Percentiles rank a stretch among this genome's conserved stretches.
Evolutionary conservation across 2,113 vertebrate genomes (phyloP).

Genomic region (Holacanthus passer): DNA sequence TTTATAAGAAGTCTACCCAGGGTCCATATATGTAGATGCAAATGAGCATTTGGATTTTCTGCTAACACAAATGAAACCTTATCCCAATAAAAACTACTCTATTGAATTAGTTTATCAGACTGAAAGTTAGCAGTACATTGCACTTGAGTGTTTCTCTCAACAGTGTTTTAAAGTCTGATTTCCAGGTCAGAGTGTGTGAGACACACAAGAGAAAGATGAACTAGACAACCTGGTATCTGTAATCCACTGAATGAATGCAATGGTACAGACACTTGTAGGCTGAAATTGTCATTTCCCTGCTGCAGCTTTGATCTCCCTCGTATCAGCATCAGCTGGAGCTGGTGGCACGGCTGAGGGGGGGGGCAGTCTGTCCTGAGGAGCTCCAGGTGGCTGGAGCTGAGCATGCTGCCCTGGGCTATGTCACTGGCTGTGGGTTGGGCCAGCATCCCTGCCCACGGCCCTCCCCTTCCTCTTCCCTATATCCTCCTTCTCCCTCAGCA

Average conservation of each 20-base stretch:
- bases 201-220: slow-evolving; percentile 11
- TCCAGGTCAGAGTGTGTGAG: background rate
- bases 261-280: slow-evolving; percentile 86
- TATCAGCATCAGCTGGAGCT: slow-evolving; percentile 87
- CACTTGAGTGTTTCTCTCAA: background rate
- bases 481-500: slow-evolving; percentile 86
- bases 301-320: slow-evolving; percentile 86
- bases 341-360: slow-evolving; percentile 87
- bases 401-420: slow-evolving; percentile 79
- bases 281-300: slow-evolving; percentile 85
- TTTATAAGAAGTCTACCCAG: background rate
- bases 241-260: slow-evolving; percentile 87
- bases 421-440: slow-evolving; percentile 48
- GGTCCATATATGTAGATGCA: too few species aligned
- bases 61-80: background rate
- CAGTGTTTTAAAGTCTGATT: background rate
- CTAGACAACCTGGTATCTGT: slow-evolving; percentile 63
- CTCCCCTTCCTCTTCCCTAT: slow-evolving; percentile 83
- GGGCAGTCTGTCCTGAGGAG: slow-evolving; percentile 87
- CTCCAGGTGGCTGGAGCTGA: slow-evolving; percentile 90
- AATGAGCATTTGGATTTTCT: background rate
- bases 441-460: slow-evolving; percentile 35
- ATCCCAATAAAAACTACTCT: background rate
- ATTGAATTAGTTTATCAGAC: background rate
- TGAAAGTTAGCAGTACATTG: background rate